Evolutionary conservation across 1,140 invertebrate genomes (phyloP).

Genomic region (Daktulosphaira vitifoliae): DNA sequence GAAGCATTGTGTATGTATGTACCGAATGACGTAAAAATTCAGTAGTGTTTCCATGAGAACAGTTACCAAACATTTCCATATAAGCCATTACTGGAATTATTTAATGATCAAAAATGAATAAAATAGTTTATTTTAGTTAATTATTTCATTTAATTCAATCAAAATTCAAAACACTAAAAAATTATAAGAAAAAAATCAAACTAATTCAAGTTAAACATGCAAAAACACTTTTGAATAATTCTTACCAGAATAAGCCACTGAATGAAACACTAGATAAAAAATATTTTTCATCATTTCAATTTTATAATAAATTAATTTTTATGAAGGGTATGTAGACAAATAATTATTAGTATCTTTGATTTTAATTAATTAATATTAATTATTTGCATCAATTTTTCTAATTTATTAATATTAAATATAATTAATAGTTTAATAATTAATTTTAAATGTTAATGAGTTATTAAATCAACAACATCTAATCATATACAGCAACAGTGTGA

Average conservation of each 20-base stretch:
- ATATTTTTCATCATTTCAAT: constrained; percentile 21
- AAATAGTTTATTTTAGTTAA: neutral
- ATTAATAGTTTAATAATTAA: no score
- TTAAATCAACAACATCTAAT: no score
- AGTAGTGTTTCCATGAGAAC: constrained; percentile 61
- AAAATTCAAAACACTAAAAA: no score
- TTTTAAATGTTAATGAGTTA: no score
- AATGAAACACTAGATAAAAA: constrained; percentile 70
- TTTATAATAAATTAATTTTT: no score
- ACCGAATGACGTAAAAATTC: constrained; percentile 75
- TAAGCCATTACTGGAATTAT: constrained; percentile 78
- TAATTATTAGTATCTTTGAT: no score
- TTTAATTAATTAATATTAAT: no score
- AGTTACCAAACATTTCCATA: constrained; percentile 90
- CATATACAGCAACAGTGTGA: no score
- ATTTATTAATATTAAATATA: no score
- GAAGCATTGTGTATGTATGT: constrained; percentile 54
- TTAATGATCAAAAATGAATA: neutral
- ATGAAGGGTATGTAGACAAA: no score
- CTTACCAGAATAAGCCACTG: constrained; percentile 88
- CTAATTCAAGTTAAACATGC: constrained; percentile 22
- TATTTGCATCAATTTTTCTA: no score
- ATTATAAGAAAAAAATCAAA: neutral
- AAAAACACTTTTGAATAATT: constrained; percentile 35
- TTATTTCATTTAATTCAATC: no score